Conservation (phyloP, 2,797 vertebrate genomes). For the Alexandromys oeconomus region DNA sequence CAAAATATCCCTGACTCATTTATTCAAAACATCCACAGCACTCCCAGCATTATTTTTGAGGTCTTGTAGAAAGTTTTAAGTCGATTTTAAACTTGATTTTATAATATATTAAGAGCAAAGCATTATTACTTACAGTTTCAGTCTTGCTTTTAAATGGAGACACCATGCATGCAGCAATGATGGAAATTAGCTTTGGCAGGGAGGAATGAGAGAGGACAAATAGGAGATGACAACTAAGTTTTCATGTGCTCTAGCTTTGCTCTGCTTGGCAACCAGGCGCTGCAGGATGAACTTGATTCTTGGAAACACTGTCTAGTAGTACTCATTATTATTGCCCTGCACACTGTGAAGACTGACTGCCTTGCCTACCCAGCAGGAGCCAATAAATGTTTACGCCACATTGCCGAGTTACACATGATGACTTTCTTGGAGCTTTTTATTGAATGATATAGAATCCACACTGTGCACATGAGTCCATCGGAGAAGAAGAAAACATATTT, state of each 20-base stretch:
- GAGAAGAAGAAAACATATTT: constrained; percentile 50
- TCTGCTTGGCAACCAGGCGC: constrained; percentile 44
- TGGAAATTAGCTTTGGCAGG: background rate
- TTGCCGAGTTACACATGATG: constrained; percentile 24
- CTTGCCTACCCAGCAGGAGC: constrained; percentile 2
- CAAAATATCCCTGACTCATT: background rate
- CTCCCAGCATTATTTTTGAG: background rate
- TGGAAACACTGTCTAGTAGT: background rate
- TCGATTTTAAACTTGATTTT: constrained; percentile 48
- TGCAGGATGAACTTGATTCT: constrained; percentile 30
- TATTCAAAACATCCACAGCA: background rate
- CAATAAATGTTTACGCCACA: background rate
- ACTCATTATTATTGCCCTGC: background rate
- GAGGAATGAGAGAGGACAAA: constrained; percentile 14
- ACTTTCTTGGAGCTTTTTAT: constrained; percentile 64
- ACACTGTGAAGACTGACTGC: background rate
- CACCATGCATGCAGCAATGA: background rate
- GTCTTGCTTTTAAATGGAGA: constrained; percentile 39
- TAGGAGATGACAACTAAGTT: background rate
- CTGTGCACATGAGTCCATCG: constrained; percentile 37
- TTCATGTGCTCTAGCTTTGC: constrained; percentile 6
- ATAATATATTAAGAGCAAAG: constrained; percentile 22
- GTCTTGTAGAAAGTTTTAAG: constrained; percentile 42
- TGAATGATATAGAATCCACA: constrained; percentile 66
- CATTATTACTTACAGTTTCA: constrained; percentile 43